Percentiles rank a stretch among this genome's conserved stretches.
These are phyloP conservation scores for Rutilus rutilus DNA, from an alignment of 2,113 vertebrate genomes.

Conservation along the genomic window DNA sequence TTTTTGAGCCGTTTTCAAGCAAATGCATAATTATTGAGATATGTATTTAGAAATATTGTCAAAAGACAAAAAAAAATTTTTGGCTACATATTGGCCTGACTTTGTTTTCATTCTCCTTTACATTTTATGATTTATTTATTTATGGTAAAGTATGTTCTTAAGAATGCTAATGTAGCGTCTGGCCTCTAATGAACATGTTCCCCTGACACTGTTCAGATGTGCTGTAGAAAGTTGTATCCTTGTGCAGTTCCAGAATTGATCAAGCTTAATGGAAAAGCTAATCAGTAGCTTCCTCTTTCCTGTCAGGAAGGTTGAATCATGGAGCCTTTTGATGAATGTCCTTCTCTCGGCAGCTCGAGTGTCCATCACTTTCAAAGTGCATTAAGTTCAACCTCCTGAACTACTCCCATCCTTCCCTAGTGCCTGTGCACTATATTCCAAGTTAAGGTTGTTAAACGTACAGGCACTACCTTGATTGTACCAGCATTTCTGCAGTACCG, in stretches of 20 bases:
- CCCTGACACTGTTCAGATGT: constrained; percentile 60
- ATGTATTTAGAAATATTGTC: not conserved
- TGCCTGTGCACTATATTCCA: not conserved
- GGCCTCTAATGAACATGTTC: constrained; percentile 63
- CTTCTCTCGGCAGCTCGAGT: constrained; percentile 38
- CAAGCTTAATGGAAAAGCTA: constrained; percentile 72
- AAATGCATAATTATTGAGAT: not conserved
- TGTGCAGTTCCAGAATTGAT: constrained; percentile 65
- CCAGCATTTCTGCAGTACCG: too few relatives aligned
- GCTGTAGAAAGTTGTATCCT: constrained; percentile 63
- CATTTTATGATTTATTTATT: constrained; percentile 62
- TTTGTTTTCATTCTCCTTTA: constrained; percentile 21
- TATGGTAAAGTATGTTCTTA: constrained; percentile 57
- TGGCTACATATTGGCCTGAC: not conserved
- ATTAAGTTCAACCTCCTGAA: constrained; percentile 56
- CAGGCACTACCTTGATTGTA: too few relatives aligned
- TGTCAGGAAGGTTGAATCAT: constrained; percentile 54
- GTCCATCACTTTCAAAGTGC: constrained; percentile 64
- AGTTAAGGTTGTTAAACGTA: too few relatives aligned
- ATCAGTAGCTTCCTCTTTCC: constrained; percentile 69
- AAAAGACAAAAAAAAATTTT: not conserved
- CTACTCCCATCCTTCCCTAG: constrained; percentile 5
- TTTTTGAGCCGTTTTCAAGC: not conserved
- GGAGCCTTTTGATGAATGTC: constrained; percentile 52
- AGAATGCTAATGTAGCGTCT: constrained; percentile 54